Evolutionary conservation across 1,140 invertebrate genomes (phyloP).

Genomic region (Leguminivora glycinivorella): DNA sequence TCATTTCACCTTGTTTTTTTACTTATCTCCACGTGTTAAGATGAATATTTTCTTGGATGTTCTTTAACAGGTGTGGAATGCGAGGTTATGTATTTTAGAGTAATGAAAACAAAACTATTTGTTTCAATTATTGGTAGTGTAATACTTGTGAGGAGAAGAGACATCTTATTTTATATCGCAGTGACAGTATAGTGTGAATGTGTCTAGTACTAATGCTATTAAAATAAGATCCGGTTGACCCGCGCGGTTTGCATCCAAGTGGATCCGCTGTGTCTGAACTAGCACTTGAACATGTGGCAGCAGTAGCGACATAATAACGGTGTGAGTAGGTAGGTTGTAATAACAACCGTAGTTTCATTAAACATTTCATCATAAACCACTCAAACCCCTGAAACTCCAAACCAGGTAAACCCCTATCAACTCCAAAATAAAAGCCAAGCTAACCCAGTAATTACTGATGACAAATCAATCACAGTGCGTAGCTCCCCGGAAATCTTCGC

Average conservation of each 20-base stretch:
- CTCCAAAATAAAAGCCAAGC: neutral
- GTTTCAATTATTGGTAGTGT: neutral
- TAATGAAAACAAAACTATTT: neutral
- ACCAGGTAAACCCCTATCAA: neutral
- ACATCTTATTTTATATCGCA: too few relatives aligned
- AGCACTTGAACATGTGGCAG: too few relatives aligned
- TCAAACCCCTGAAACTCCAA: neutral
- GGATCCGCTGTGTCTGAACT: too few relatives aligned
- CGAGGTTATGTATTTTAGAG: neutral
- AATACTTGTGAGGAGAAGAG: too few relatives aligned
- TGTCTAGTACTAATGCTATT: too few relatives aligned
- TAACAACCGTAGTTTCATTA: too few relatives aligned
- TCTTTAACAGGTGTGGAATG: neutral
- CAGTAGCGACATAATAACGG: too few relatives aligned
- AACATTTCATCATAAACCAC: neutral
- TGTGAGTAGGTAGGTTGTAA: too few relatives aligned
- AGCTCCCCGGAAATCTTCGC: constrained; percentile 64
- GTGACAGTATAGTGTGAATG: too few relatives aligned
- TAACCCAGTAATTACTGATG: neutral
- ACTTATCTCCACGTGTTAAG: neutral
- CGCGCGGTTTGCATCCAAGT: too few relatives aligned
- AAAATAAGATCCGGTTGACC: too few relatives aligned
- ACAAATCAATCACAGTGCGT: constrained; percentile 57
- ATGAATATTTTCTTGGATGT: neutral
- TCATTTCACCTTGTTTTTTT: neutral